Evolutionary conservation across 1,140 invertebrate species (phyloP).

Genomic region (Lepidostoma basale): DNA sequence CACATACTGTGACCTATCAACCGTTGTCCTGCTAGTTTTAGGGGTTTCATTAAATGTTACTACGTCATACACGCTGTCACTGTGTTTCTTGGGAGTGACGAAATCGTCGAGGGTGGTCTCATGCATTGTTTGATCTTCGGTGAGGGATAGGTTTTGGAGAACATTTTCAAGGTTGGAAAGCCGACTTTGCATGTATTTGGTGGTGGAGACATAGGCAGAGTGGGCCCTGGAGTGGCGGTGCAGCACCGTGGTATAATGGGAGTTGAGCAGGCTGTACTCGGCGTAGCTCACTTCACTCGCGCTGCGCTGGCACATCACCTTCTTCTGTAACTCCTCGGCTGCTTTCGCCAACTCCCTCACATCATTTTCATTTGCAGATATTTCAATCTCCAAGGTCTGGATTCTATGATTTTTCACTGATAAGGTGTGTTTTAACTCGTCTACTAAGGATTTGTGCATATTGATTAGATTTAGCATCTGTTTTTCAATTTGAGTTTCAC

Average conservation of each 20-base stretch:
- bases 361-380: slow-evolving; percentile 2
- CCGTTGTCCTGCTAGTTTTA: too few species aligned
- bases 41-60: too few species aligned
- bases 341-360: slow-evolving; percentile 17
- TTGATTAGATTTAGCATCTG: too few species aligned
- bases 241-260: slow-evolving; percentile 20
- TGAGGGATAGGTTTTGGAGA: slow-evolving; percentile 13
- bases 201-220: slow-evolving; percentile 24
- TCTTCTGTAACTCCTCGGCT: slow-evolving; percentile 33
- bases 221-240: slow-evolving; percentile 36
- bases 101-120: not conserved
- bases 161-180: slow-evolving; percentile 22
- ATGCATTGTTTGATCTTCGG: slow-evolving; percentile 5
- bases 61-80: too few species aligned
- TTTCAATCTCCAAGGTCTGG: slow-evolving; percentile 32
- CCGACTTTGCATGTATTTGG: slow-evolving; percentile 20
- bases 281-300: slow-evolving; percentile 27
- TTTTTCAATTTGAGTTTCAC: too few species aligned
- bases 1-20: slow-evolving; percentile 2
- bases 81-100: not conserved
- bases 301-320: slow-evolving; percentile 16
- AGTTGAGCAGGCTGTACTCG: slow-evolving; percentile 35
- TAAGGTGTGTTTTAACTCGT: slow-evolving; percentile 27
- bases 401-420: not conserved
- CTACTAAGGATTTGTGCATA: slow-evolving; percentile 8